Base-by-base conservation (phyloP, 1,140 invertebrate genomes). In the Drosophila triauraria region DNA sequence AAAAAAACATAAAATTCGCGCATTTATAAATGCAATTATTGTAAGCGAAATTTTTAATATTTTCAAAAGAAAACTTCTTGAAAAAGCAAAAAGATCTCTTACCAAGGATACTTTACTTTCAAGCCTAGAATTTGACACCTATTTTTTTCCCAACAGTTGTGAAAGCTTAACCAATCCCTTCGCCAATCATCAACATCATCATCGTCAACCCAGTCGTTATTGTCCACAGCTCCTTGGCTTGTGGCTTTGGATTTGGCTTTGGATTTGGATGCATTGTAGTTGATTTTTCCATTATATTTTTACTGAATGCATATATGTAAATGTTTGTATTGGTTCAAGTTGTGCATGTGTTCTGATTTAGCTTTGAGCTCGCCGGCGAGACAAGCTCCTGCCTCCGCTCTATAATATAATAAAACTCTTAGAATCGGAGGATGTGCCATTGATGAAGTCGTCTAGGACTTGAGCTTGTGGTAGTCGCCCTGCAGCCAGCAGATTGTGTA, bases 401-500 rank as follows among this genome's bases (percentile, higher is more conserved):
- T 27, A 3, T 44, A 13, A 17, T n/a, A 50, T 43, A 71, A 72
- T 59, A 56, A 72, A 59, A 38, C 67, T 25, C 38, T 38, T 30
- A 17, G 17, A 43, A 30, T 23, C 7, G 4, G 17, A 25, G 69
- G 44, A 48, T 42, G 43, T 43, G 48, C 10, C 17, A 38, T 27
- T 13, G 54, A 35, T 38, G 35, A 4, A n/a, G 54, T 8, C 7
- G 38, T 32, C 54, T 78, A 78, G 25, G 40, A 40, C 64, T 64
- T 71, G 27, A 79, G 58, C 53, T 71, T 71, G 23, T 63, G 58
- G 48, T 79, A 79, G 47, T 79, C 76, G 59, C 25, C 54, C 23
- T 79, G 76, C 40, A 79, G 47, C 75, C 76, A 79, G 46, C 76
- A 78, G 32, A 79, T 64, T 63, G 76, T 64, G 58, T 43, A 79